Evolutionary conservation across 2,797 vertebrate species (phyloP).

Genomic region (Benthosema pterotum): DNA sequence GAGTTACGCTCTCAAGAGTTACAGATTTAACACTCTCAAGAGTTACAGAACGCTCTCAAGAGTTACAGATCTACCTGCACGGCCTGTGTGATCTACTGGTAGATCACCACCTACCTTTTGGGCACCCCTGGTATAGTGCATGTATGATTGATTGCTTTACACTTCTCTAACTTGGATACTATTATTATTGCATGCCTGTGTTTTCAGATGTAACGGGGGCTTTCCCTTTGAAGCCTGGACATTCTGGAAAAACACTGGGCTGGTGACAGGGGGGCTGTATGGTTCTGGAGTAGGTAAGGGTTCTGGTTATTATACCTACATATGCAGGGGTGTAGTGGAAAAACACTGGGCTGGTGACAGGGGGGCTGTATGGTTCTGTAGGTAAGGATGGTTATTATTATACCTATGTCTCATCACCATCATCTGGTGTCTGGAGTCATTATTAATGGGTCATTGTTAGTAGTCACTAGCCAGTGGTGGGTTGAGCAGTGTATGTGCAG

Average conservation of each 20-base stretch:
- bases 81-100: too few species aligned
- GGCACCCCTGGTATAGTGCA: too few species aligned
- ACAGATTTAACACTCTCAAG: too few species aligned
- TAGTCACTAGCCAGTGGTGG: too few species aligned
- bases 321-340: slow-evolving; percentile 84
- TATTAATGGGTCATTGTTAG: too few species aligned
- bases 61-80: too few species aligned
- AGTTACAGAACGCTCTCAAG: too few species aligned
- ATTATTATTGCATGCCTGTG: neutral
- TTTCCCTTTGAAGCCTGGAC: slow-evolving; percentile 85
- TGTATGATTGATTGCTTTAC: neutral
- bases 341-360: slow-evolving; percentile 87
- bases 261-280: slow-evolving; percentile 92
- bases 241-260: slow-evolving; percentile 87
- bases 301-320: slow-evolving; percentile 12
- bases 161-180: neutral
- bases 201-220: slow-evolving; percentile 87
- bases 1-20: too few species aligned
- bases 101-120: too few species aligned
- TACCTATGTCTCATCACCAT: too few species aligned
- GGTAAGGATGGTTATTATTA: slow-evolving; percentile 82
- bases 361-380: slow-evolving; percentile 88
- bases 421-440: too few species aligned
- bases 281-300: slow-evolving; percentile 87
- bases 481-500: too few species aligned